phyloP scores from a whole-genome alignment of 2,888 invertebrate species.

The Cataglyphis rosenhaueri region DNA sequence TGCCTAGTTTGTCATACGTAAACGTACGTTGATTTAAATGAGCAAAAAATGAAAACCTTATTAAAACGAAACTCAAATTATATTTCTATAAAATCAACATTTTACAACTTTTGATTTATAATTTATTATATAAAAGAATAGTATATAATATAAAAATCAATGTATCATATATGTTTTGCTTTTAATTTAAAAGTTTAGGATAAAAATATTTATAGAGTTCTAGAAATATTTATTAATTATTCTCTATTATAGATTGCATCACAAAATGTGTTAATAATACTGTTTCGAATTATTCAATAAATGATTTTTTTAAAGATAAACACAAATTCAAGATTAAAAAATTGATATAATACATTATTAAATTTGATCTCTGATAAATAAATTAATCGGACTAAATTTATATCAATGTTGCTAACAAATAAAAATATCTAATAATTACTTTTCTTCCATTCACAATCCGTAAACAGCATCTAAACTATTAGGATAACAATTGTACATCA shows the following conservation, averaged over 20 bases:
- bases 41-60: neutral
- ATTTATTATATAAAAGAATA: neutral
- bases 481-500: neutral
- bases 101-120: neutral
- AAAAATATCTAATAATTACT: neutral
- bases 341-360: neutral
- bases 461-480: neutral
- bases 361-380: neutral
- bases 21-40: constrained; percentile 1
- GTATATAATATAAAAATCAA: neutral
- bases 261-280: neutral
- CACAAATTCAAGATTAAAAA: neutral
- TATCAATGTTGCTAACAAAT: neutral
- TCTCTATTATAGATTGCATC: neutral
- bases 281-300: neutral
- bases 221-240: neutral
- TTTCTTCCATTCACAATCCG: neutral
- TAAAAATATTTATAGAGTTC: neutral
- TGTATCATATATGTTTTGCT: neutral
- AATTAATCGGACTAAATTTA: neutral
- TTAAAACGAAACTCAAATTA: constrained; percentile 13
- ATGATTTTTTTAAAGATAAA: neutral
- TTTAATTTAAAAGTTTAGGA: neutral
- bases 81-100: neutral
- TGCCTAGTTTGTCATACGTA: neutral